A percentile compares a stretch with the other conserved stretches of the same genome.
Evolutionary conservation across 1,140 invertebrate species (phyloP).

Genomic region (Paralvinella palmiformis): DNA sequence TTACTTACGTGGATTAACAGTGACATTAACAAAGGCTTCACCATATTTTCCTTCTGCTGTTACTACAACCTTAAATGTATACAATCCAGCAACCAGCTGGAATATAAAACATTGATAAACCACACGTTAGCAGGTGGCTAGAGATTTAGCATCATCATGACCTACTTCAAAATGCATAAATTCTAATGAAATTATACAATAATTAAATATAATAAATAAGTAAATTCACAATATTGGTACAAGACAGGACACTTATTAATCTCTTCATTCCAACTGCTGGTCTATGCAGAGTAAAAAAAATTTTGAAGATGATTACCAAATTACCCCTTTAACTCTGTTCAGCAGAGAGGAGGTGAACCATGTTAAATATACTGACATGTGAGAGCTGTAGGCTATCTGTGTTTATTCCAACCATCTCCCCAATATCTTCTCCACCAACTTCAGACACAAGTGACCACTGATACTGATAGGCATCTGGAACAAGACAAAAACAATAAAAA

Average conservation of each 20-base stretch:
- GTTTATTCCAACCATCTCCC: conserved; percentile 80
- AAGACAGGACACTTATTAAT: background rate
- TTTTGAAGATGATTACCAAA: background rate
- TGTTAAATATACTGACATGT: conserved; percentile 31
- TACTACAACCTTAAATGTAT: conserved; percentile 81
- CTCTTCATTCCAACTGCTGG: background rate
- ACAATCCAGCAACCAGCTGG: conserved; percentile 66
- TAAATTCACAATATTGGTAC: background rate
- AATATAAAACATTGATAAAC: conserved; percentile 24
- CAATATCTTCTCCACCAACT: conserved; percentile 63
- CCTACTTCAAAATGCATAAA: background rate
- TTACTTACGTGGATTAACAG: conserved; percentile 71
- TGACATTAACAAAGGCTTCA: conserved; percentile 81
- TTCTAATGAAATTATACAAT: background rate
- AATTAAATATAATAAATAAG: background rate
- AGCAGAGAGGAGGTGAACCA: conserved; percentile 9
- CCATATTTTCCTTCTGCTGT: conserved; percentile 68
- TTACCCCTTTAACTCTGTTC: background rate
- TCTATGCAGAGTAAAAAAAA: background rate
- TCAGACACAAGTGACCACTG: conserved; percentile 79
- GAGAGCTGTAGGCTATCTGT: conserved; percentile 55
- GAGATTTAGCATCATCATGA: background rate
- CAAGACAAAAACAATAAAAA: too few species aligned
- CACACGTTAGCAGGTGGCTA: too few species aligned
- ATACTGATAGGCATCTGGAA: conserved; percentile 68